Base-by-base conservation (phyloP, 2,113 vertebrate species). In the Myodes glareolus region DNA sequence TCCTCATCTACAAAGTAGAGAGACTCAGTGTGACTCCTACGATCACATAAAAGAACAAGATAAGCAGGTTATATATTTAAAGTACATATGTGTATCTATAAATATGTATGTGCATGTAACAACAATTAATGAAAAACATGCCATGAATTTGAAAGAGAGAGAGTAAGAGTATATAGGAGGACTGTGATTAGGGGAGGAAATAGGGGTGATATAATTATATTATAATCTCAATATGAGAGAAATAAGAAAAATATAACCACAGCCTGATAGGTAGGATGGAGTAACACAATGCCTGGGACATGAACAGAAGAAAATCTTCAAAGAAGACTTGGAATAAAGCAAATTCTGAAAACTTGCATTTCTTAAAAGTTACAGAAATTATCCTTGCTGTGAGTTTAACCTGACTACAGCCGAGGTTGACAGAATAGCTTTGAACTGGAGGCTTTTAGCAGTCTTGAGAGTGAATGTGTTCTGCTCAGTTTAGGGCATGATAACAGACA, bases 401-500 rank as follows among this genome's bases (percentile, higher is more conserved):
- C 17, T 88, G 81, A 84, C 45, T 36, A 7, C 39, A 80, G 63
- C 63, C 23, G 63, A 55, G 42, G 47, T 25, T 42, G 77, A 50
- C 8, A 78, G 31, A 65, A 10, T 52, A 4, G 75, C 5, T 92
- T 93, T 90, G 61, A 93, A 70, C 11, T 65, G 87, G 42, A 80
- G 11, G 67, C 5, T 50, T 12, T 91, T 55, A 86, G 55, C 42
- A 65, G 17, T 86, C 31, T 95, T 73, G 33, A 87, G 45, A 29
- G 55, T 82, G 29, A 77, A 89, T 87, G 73, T 45, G 65, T 55
- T 92, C 73, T 91, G 77, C 45, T 95, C 27, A 39, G 70, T 94
- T 97, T 86, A 82, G 63, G 84, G 55, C 29, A 25, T n/a, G 93
- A 80, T 92, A 96, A n/a, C 45, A 85, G 75, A 87, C 65, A 90